These are phyloP conservation scores for Diabrotica balteata DNA, from an alignment of 2,888 invertebrate species.

Conservation along the genomic window DNA sequence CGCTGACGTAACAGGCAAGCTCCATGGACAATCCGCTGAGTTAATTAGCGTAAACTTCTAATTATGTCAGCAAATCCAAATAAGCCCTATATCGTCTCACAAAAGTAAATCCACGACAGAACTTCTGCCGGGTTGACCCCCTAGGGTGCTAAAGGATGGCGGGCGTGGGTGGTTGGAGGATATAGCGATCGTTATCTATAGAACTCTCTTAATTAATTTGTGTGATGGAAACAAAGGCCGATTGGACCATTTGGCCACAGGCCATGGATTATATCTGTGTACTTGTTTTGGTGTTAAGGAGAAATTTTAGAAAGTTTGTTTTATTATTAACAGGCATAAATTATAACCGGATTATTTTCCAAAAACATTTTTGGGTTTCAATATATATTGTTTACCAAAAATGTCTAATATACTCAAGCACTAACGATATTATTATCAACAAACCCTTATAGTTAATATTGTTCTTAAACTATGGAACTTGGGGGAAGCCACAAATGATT, in stretches of 20 bases:
- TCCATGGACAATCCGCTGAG: background rate
- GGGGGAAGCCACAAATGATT: too few relatives aligned
- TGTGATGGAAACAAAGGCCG: conserved; percentile 15
- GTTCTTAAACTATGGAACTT: too few relatives aligned
- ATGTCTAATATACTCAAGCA: too few relatives aligned
- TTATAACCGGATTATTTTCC: too few relatives aligned
- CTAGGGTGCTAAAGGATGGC: background rate
- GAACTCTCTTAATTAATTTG: conserved; percentile 18
- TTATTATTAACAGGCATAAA: too few relatives aligned
- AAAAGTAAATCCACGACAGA: conserved; percentile 11
- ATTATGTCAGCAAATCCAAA: conserved; percentile 10
- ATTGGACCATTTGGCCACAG: conserved; percentile 10
- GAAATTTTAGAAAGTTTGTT: conserved; percentile 9
- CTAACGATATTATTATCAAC: too few relatives aligned
- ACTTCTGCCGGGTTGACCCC: conserved; percentile 1
- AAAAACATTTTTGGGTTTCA: too few relatives aligned
- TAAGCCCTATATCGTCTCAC: conserved; percentile 7
- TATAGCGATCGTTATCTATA: conserved; percentile 17
- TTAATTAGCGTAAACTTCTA: conserved; percentile 15
- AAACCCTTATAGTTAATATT: too few relatives aligned
- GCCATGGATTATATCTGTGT: conserved; percentile 9
- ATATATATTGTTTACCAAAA: too few relatives aligned
- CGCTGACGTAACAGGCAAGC: background rate
- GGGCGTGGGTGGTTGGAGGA: conserved; percentile 1
- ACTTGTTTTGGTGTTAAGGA: background rate